Evolutionary conservation across 2,797 vertebrate species (phyloP), one percentile per base, ranked within the genome.

Genomic region (Champsocephalus gunnari): DNA sequence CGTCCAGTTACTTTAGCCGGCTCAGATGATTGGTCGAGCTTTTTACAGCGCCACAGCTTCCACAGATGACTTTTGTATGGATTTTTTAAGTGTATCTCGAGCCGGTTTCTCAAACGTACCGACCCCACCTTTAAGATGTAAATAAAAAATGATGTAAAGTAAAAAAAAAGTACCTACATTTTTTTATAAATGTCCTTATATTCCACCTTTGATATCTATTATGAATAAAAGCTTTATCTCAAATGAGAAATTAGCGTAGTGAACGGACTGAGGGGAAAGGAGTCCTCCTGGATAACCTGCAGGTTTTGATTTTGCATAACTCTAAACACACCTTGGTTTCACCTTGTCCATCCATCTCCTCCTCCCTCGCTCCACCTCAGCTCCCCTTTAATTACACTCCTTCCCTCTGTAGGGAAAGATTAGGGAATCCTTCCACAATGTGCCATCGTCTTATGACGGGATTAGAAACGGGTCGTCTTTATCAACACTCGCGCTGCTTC

Each of bases 381-480:
- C 75, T 85, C 62, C 45, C 48, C 66, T 87, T 81, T 89, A 87
- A 89, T 90, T 83, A 81, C 72, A 84, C 85, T 83, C 62, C 11
- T 84, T 87, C 80, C 79, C 83, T 83, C 77, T 82, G 82, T 56
- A 57, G 81, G 71, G 70, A 84, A 79, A 90, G 86, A 80, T 89
- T 85, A 85, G 59, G 62, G 32, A 80, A 81, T 64, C 68, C 80
- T 66, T 73, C 70, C 75, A 83, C 75, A 84, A 66, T 73, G 54
- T 75, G 77, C 75, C 81, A 73, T 79, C 57, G n/a, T 77, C 75
- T 83, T 89, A 87, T 81, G 81, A 84, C 82, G 73, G 89, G 77
- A 89, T 88, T 83, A 83, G 77, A 84, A 85, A 66, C 49, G 64
- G 79, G 73, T 41, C 21, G 44, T 66, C 71, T 90, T 90, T 91